A percentile compares a stretch with the other conserved stretches of the same genome.
These are phyloP conservation scores for Oryzias dopingdopingensis DNA, from an alignment of 2,797 vertebrate genomes.

Conservation along the genomic window DNA sequence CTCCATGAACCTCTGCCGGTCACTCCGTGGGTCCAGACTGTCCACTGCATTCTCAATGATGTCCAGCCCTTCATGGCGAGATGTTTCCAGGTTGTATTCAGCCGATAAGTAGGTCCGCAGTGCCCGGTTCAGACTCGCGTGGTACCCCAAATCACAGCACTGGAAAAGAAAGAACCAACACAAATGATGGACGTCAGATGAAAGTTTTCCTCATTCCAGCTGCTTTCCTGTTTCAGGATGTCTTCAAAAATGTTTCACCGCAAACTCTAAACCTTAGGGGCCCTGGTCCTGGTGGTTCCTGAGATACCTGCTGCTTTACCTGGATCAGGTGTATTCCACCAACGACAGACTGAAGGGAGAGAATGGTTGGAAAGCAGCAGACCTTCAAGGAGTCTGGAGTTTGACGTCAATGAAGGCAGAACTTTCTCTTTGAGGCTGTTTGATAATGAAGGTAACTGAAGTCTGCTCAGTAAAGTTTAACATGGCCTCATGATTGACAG, in stretches of 20 bases:
- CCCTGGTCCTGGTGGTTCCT: no score
- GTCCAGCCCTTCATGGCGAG: slow-evolving; percentile 95
- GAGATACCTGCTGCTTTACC: no score
- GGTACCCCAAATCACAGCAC: slow-evolving; percentile 98
- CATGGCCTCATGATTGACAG: no score
- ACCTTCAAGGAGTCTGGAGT: no score
- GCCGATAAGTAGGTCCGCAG: slow-evolving; percentile 96
- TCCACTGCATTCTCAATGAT: slow-evolving; percentile 99
- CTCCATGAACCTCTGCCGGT: slow-evolving; percentile 98
- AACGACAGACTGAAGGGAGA: no score
- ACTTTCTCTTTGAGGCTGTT: no score
- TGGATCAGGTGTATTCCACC: no score
- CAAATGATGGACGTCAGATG: not conserved
- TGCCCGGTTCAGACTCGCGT: slow-evolving; percentile 93
- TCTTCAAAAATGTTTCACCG: not conserved
- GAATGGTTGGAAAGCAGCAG: no score
- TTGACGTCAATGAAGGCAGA: no score
- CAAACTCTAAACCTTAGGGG: not conserved
- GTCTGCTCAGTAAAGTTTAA: no score
- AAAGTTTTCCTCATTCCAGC: not conserved
- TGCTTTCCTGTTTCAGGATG: not conserved
- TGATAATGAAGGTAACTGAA: no score
- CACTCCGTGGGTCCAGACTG: slow-evolving; percentile 93
- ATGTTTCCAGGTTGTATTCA: slow-evolving; percentile 98
- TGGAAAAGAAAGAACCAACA: slow-evolving; percentile 40